These are phyloP conservation scores for Scopus umbretta DNA, from an alignment of 2,113 vertebrate species.

Conservation along the genomic window DNA sequence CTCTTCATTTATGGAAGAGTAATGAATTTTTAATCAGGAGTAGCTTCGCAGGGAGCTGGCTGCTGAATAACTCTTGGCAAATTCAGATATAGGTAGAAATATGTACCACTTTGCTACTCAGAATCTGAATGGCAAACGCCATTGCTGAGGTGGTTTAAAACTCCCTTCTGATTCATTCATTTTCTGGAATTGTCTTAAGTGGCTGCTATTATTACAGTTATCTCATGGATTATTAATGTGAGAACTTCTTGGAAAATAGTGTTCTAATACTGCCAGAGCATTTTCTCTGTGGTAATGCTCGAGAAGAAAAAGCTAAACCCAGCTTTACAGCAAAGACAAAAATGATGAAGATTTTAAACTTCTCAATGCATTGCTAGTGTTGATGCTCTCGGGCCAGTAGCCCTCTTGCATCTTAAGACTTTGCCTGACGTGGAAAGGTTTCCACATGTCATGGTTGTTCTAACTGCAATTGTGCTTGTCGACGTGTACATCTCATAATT, in stretches of 20 bases:
- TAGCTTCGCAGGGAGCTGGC: not conserved
- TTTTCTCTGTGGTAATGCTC: not conserved
- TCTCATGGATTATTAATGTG: not conserved
- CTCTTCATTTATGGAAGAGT: not conserved
- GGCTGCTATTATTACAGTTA: not conserved
- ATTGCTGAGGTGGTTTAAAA: not conserved
- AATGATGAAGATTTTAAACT: not conserved
- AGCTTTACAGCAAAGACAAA: not conserved
- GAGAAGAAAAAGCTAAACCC: not conserved
- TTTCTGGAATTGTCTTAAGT: not conserved
- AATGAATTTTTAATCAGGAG: not conserved
- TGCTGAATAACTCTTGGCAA: not conserved
- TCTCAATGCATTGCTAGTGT: not conserved
- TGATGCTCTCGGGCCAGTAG: not conserved
- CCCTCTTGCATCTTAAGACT: not conserved
- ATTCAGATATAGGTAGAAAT: not conserved
- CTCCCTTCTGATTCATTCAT: not conserved
- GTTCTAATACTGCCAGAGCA: not conserved
- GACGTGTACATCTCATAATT: not conserved
- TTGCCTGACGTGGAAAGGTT: not conserved
- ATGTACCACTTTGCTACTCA: rapidly evolving
- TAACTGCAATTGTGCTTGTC: not conserved
- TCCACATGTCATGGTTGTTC: not conserved
- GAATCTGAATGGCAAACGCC: not conserved
- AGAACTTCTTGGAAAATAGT: not conserved